Percentiles rank a stretch among this genome's conserved stretches.
Evolutionary conservation across 2,113 vertebrate genomes (phyloP).

Genomic region (Actenoides lindsayi): DNA sequence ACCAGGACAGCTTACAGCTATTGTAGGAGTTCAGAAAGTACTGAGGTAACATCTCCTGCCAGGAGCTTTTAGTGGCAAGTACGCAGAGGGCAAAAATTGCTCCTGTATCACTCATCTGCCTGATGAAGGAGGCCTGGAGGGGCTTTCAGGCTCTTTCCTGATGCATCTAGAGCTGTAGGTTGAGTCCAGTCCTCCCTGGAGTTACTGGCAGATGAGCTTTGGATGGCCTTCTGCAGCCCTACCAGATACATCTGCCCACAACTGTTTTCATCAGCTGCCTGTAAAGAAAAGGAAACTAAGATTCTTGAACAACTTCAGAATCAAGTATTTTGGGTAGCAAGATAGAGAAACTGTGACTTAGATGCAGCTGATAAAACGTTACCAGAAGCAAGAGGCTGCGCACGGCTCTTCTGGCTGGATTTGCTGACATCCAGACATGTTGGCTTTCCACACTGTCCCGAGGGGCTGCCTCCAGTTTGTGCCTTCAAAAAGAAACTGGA

Average conservation of each 20-base stretch:
- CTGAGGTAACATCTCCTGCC: neutral
- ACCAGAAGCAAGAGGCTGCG: neutral
- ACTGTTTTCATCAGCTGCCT: neutral
- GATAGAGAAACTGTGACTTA: neutral
- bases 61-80: neutral
- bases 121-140: neutral
- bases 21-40: neutral
- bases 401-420: neutral
- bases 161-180: neutral
- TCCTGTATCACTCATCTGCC: rapidly evolving
- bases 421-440: neutral
- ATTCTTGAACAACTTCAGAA: neutral
- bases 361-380: neutral
- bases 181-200: neutral
- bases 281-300: neutral
- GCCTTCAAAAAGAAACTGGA: neutral
- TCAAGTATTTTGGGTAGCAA: neutral
- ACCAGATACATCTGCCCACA: neutral
- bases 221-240: neutral
- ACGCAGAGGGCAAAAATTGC: neutral
- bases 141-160: neutral
- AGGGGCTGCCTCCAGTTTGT: neutral
- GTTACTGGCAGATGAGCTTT: neutral
- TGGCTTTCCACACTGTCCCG: neutral
- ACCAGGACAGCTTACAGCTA: neutral